These are phyloP conservation scores for Papilio polyxenes DNA, from an alignment of 1,140 invertebrate species.

Conservation along the genomic window DNA sequence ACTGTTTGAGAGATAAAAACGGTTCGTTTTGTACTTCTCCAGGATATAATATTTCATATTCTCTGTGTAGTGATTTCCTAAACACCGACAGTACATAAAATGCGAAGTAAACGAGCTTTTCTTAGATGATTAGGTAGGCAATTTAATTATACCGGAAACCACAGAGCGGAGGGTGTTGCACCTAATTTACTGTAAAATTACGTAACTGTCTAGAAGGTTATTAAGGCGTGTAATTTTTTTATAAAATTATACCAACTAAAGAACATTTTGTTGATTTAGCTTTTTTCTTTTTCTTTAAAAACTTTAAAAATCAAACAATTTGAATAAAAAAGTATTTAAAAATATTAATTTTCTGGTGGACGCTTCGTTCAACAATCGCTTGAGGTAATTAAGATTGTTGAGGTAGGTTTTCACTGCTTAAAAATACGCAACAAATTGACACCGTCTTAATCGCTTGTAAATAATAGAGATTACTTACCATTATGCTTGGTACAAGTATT, in stretches of 20 bases:
- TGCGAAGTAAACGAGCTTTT: constrained; percentile 10
- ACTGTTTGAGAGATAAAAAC: neutral
- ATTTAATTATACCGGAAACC: constrained; percentile 27
- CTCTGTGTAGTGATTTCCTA: neutral
- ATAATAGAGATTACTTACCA: neutral
- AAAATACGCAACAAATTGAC: neutral
- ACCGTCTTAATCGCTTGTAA: neutral
- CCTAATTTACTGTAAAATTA: constrained; percentile 18
- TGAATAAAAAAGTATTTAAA: neutral
- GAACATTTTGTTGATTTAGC: neutral
- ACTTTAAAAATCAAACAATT: neutral
- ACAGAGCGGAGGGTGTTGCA: constrained; percentile 10
- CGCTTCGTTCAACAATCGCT: neutral
- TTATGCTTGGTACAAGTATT: neutral
- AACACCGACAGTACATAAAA: constrained; percentile 1
- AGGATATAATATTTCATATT: neutral
- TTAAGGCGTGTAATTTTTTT: constrained; percentile 18
- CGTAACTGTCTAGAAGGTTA: neutral
- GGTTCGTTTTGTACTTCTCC: neutral
- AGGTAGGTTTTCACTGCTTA: too few relatives aligned
- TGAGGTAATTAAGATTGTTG: too few relatives aligned
- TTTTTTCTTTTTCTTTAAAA: neutral
- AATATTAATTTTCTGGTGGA: neutral
- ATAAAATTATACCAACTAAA: neutral
- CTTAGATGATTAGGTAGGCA: constrained; percentile 25